Base-by-base conservation (phyloP, 2,113 vertebrate species). In the Syngnathus typhle region DNA sequence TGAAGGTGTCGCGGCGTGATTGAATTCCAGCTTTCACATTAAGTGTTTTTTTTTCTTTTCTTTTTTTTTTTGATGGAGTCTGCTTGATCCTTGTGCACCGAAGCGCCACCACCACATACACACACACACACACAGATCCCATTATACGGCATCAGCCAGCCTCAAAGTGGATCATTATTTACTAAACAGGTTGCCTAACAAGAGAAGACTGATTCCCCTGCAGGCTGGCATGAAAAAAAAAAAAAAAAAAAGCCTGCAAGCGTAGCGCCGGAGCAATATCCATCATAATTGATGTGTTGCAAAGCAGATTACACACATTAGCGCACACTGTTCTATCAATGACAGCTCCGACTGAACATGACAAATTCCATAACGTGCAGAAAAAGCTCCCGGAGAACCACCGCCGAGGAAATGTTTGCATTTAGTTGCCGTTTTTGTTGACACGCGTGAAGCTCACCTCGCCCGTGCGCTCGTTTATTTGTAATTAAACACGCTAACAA, bases 231-330 rank as follows among this genome's bases (percentile, higher is more conserved):
- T 3, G 15, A 18, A 18, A 47, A 47, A 6, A 47, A 23, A 56
- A 27, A 12, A 78, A 80, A 85, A 74, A 81, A 77, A 84, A 85
- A 84, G 73, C 77, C 80, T 77, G 80, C 77, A 85, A 86, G 88
- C 84, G 84, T 86, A 79, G 81, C 82, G 46, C 83, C 46, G 70
- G 80, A 88, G 87, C 84, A 90, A 88, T 89, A 92, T 92, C 89
- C 89, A 89, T 91, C 90, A 92, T 92, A 91, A 92, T 89, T 91
- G 90, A 92, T 91, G 91, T 92, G 91, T 92, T 90, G 89, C 90
- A 89, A 90, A 92, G 89, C 91, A 92, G 91, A 92, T 92, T 92
- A 92, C 90, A 92, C 91, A 92, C 88, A 91, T 92, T 92, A 91
- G 87, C 81, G 86, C 87, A 89, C 89, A 89, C 89, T 88, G 88